Base-by-base conservation (phyloP, 2,797 vertebrate species). In the Hoplostethus mediterraneus region DNA sequence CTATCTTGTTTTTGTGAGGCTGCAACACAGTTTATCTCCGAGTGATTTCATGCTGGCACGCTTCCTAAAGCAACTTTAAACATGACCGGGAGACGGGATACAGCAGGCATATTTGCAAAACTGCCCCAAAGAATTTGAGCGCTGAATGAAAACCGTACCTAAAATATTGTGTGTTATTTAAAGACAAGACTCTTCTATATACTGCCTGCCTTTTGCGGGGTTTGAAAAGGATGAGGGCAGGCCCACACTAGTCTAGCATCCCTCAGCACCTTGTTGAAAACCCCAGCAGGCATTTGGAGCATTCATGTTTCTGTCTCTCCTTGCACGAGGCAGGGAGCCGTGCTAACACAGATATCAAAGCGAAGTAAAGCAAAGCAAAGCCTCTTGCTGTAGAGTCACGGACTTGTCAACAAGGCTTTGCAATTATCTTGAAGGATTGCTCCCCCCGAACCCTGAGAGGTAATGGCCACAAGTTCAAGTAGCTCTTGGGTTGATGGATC, bases 161-260 rank as follows among this genome's bases (percentile, higher is more conserved):
- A 21, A 70, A 79, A 79, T 67, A 64, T 28, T 17, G 44, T 30
- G 25, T 54, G 53, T 65, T 60, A 28, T 75, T 77, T 73, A 67
- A 81, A 75, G 67, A 71, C 58, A 75, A 88, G 17, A 73, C 47
- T 59, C 73, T 64, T 86, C 47, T 64, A 65, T 60, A 77, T 62
- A 54, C 64, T 38, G 55, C 45, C 53, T 85, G 54, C 59, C 64
- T 80, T 16, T 21, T 45, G 47, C 49, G 6, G 61, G 17, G 17
- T 48, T 71, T 80, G 16, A 82, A 59, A 72, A 12, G 36, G 66
- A 67, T 76, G 81, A 72, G 77, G 87, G 71, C 92, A 92, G 85
- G 92, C 53, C 90, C 21, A 30, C 85, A 90, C 93, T 91, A 52
- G 88, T 81, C 87, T 16, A 60, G 63, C 75, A 87, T 90, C 91